Conservation (phyloP, 35 echinoderm and acorn worm species). For the Lytechinus pictus region DNA sequence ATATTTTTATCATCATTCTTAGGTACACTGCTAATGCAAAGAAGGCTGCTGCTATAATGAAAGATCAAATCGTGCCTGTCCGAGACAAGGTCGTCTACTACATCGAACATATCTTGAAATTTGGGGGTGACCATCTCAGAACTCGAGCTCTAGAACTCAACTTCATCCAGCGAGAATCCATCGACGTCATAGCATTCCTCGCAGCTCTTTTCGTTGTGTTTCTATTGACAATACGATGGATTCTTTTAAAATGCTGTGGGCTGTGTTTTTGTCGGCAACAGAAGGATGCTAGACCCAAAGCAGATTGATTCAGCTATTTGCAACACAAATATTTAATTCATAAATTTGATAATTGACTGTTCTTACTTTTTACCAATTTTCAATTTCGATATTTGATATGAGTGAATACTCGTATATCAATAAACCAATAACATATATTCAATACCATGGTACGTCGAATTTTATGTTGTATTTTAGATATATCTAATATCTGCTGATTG, state of each 20-base stretch:
- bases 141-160: background rate
- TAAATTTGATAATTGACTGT: no score
- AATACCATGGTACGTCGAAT: no score
- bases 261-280: background rate
- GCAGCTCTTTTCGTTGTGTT: background rate
- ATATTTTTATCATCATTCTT: background rate
- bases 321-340: no score
- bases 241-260: background rate
- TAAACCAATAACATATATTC: no score
- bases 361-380: no score
- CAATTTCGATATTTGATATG: no score
- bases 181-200: constrained; percentile 22
- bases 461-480: no score
- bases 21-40: background rate
- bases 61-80: constrained; percentile 35
- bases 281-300: background rate
- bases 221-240: background rate
- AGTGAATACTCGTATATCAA: no score
- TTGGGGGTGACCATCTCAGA: background rate
- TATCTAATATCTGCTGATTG: no score
- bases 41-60: constrained; percentile 49
- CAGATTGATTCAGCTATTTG: background rate
- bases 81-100: constrained; percentile 61
- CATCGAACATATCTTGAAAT: background rate
- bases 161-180: background rate